Evolutionary conservation across 1,140 invertebrate species (phyloP), one percentile per base, ranked within the genome.

Genomic region (Pissodes strobi): DNA sequence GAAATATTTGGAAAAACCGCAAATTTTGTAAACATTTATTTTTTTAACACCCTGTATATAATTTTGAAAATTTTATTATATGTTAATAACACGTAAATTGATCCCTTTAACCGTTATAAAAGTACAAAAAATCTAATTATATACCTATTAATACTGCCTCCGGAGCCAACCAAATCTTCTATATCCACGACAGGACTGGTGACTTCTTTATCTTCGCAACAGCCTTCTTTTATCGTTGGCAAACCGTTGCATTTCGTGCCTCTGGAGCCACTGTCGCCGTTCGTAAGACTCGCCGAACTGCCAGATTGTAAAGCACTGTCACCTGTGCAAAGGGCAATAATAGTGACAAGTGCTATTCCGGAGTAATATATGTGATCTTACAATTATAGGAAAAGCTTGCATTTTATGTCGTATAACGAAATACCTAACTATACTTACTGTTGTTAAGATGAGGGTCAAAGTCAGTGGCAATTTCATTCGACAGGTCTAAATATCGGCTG

Each of bases 101-200:
- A n/a, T n/a, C n/a, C n/a, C n/a, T n/a, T n/a, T 27, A 13, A 15
- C 27, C 27, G 12, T 6, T 30, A 30, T 6, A 30, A 30, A 12
- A 30, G 12, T 30, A n/a, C n/a, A n/a, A n/a, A n/a, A n/a, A n/a
- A n/a, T n/a, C n/a, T n/a, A n/a, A n/a, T n/a, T n/a, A n/a, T n/a
- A n/a, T 55, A 39, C 37, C 52, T 55, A n/a, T 25, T 41, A 34
- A 39, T n/a, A 17, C 13, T 49, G 2, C 13, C 10, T 15, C 19
- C 49, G 25, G 51, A 39, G 2, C 15, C 39, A 15, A 67, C 39
- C 17, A 91, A 78, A 78, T 92, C 89, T 77, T 91, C 89, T 17
- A 91, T 90, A 71, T 91, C 89, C 2, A 85, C 79, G 2, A 87
- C 74, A 9, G 78, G 80, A 61, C 80, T 81, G 9, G 52, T 64